Evolutionary conservation across 1,140 invertebrate genomes (phyloP).

Genomic region (Meloidogyne exigua): DNA sequence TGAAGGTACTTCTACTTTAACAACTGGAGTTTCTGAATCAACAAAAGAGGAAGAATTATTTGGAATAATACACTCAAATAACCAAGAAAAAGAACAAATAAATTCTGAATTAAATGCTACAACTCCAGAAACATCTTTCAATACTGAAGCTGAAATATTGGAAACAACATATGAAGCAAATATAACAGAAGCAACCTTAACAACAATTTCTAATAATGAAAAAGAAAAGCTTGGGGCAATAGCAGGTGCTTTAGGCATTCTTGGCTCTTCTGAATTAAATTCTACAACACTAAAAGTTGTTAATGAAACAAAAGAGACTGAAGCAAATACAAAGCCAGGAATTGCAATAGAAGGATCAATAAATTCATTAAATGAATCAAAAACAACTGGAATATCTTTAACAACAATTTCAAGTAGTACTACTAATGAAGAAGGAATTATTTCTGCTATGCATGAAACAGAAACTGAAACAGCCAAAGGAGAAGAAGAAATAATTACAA

Average conservation of each 20-base stretch:
- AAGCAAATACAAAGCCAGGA: not conserved
- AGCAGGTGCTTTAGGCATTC: not conserved
- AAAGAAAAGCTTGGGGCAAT: not conserved
- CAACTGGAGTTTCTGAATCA: too few relatives aligned
- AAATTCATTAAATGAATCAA: not conserved
- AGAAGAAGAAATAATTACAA: not conserved
- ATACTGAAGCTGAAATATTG: not conserved
- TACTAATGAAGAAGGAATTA: not conserved
- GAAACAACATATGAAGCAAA: not conserved
- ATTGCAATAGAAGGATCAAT: not conserved
- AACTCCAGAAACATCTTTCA: not conserved
- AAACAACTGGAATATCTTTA: not conserved
- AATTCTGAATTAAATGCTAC: not conserved
- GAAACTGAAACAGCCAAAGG: not conserved
- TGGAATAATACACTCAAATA: too few relatives aligned
- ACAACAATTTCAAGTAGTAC: conserved; percentile 3
- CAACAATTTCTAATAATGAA: not conserved
- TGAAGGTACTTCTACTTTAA: too few relatives aligned
- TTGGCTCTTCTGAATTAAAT: not conserved
- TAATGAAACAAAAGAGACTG: not conserved
- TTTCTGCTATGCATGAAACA: not conserved
- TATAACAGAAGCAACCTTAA: not conserved
- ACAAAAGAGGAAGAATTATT: too few relatives aligned
- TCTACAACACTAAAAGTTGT: not conserved
- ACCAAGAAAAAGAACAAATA: not conserved